A percentile compares a stretch with the other conserved stretches of the same genome.
phyloP scores from a whole-genome alignment of 2,113 vertebrate species.

The Stomatorhinus ivindoensis region DNA sequence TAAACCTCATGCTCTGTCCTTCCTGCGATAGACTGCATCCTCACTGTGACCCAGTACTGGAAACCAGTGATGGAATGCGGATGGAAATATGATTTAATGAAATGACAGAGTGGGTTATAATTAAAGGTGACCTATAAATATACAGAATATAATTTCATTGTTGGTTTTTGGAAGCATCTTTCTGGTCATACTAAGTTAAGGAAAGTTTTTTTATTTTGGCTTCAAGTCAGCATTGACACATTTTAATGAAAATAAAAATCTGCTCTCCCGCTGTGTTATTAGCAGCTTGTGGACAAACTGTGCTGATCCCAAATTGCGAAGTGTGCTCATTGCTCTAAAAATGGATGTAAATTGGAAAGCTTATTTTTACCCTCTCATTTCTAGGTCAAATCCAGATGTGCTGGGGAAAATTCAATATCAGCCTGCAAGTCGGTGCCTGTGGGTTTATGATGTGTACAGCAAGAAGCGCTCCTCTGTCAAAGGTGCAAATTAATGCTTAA shows the following conservation, averaged over 20 bases:
- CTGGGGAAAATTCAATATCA: background rate
- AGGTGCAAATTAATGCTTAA: background rate
- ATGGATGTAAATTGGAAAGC: background rate
- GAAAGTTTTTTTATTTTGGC: background rate
- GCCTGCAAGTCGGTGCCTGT: background rate
- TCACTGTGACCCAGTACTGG: background rate
- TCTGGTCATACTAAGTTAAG: background rate
- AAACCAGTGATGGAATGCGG: background rate
- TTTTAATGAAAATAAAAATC: background rate
- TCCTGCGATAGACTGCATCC: background rate
- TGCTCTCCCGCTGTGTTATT: background rate
- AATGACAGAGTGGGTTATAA: background rate
- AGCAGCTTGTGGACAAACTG: background rate
- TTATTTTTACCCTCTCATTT: background rate
- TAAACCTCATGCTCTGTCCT: background rate
- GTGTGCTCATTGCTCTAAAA: conserved; percentile 6
- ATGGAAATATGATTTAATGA: background rate
- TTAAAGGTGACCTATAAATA: conserved; percentile 1
- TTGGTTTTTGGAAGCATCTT: background rate
- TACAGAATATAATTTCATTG: background rate
- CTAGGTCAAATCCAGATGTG: conserved; percentile 1
- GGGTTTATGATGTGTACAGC: background rate
- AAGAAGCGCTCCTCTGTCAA: background rate
- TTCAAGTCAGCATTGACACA: background rate
- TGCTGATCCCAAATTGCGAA: background rate